These are phyloP conservation scores for Myopa testacea DNA, from an alignment of 2,888 invertebrate genomes.

Conservation along the genomic window DNA sequence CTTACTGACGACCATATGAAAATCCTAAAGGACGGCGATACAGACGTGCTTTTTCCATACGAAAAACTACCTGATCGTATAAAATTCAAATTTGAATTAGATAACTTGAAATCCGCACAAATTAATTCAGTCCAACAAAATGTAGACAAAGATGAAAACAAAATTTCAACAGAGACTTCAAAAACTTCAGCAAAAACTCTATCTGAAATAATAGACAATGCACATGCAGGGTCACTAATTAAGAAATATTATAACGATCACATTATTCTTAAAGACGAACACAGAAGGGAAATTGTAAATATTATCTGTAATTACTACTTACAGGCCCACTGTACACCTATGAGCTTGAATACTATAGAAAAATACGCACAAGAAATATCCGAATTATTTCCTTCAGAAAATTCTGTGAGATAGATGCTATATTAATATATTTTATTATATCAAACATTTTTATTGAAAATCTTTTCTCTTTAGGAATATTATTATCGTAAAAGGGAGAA, in stretches of 20 bases:
- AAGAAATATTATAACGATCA: conserved; percentile 2
- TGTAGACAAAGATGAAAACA: no score
- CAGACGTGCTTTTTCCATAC: no score
- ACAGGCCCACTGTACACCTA: conserved; percentile 7
- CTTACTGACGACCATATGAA: no score
- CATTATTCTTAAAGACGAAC: background rate
- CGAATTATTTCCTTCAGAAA: conserved; percentile 15
- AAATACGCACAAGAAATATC: conserved; percentile 10
- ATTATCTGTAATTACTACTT: conserved; percentile 9
- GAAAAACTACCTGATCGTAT: no score
- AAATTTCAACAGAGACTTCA: no score
- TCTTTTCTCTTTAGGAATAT: background rate
- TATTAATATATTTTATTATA: background rate
- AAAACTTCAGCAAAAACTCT: no score
- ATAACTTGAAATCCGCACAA: no score
- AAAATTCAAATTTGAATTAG: no score
- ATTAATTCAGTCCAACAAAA: no score
- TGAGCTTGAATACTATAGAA: background rate
- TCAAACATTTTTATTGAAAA: background rate
- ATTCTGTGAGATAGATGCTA: conserved; percentile 4
- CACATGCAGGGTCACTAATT: conserved; percentile 3
- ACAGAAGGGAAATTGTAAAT: conserved; percentile 6
- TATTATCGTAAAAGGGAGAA: conserved; percentile 10
- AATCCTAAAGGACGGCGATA: no score
- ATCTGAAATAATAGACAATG: conserved; percentile 9